Evolutionary conservation across 2,888 invertebrate species (phyloP), one percentile per base, ranked within the genome.

Genomic region (Habrosyne pyritoides): DNA sequence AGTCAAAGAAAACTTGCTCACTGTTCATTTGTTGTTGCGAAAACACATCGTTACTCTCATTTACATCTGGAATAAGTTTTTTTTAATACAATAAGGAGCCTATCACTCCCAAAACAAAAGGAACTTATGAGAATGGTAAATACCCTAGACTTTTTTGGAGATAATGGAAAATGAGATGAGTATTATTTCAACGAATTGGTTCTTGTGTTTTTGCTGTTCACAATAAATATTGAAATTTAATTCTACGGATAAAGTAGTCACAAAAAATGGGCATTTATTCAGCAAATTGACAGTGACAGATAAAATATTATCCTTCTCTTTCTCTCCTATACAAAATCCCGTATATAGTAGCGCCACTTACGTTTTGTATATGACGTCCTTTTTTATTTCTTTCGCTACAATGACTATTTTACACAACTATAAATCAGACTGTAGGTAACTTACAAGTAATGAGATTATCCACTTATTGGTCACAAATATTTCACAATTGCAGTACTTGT

Each of bases 21-120:
- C 77, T 79, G 72, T 81, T 89, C 84, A 91, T 89, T 89, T 90
- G 81, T 79, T 83, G 79, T 76, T 70, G 79, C 77, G 85, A 78
- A 76, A 82, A 86, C 80, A 83, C 87, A 84, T 90, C 87, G 86
- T 90, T 87, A 81, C 81, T 79, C 81, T 84, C 84, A 79, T 78
- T 71, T 77, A 84, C 79, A 86, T 81, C 91, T 91, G 88, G 77
- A 89, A 88, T 70, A 68, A 79, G 71, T 77, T 79, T 75, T 73
- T 73, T 69, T 66, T 77, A 75, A 75, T 68, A 74, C 57, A 63
- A 54, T 59, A 58, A 53, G 60, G 55, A 54, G 30, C 42, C 55
- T 56, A 52, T 42, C 53, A 51, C 30, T 42, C 54, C 30, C 52
- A 54, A 59, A 53, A 53, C 53, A 7, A 33, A 56, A 26, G 21